Evolutionary conservation across 2,888 invertebrate species (phyloP), one percentile per base, ranked within the genome.

Genomic region (Leptura quadrifasciata): DNA sequence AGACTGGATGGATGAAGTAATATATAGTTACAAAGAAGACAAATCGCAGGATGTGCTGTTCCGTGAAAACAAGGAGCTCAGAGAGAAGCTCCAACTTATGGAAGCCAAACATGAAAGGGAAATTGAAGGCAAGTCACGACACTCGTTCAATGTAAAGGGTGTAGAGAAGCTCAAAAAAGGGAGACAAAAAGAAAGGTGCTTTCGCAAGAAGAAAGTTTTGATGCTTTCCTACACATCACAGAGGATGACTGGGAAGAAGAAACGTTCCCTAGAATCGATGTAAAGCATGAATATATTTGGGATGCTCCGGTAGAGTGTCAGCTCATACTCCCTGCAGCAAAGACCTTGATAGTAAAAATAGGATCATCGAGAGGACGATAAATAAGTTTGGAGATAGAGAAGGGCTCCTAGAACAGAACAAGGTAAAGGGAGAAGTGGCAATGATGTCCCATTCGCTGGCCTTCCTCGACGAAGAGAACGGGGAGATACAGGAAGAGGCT

Each of bases 391-490:
- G 74, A 70, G 72, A 74, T 1, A 72, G 31, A 64, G 72, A 2
- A 67, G 72, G 75, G 1, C 73, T 70, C 20, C 21, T 35, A 39
- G 69, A 70, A 35, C 78, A 78, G 61, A 67, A 74, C 18, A 77
- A 76, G 60, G 6, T 8, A 58, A 47, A 67, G 54, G 78, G 77
- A 12, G 79, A 76, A 47, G 74, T 72, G 31, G 79, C 79, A 6
- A 79, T 63, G 67, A 79, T 80, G 80, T 27, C 67, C 12, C 75
- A 75, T 20, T 64, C 79, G 12, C 58, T 80, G 12, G 76, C 78
- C 18, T 78, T 79, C 39, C 81, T 79, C n/a, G 79, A 81, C 61
- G 52, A 78, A 5, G 76, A 78, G 2, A 67, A 72, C 9, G 68
- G 31, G 0, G 57, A 15, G 4, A 12, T 15, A 1, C 12, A 54